Percentiles rank a stretch among this genome's conserved stretches.
These are phyloP conservation scores for Mus spicilegus DNA, from an alignment of 2,113 vertebrate species.

Conservation along the genomic window DNA sequence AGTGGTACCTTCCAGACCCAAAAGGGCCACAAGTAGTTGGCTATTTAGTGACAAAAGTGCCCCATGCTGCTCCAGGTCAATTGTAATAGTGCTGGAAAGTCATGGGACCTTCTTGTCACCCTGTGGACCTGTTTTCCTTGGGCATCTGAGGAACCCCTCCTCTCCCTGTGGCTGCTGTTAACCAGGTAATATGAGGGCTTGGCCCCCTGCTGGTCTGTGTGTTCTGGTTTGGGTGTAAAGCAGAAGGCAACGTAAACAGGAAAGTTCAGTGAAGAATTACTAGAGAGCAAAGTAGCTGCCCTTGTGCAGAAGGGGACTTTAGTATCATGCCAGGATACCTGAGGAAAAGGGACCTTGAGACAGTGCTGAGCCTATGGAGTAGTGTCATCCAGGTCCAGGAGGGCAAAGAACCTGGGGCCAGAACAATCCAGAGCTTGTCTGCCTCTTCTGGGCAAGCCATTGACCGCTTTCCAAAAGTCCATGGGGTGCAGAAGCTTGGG, in stretches of 20 bases:
- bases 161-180: no score
- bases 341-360: neutral
- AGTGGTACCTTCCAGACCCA: neutral
- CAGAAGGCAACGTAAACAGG: neutral
- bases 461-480: neutral
- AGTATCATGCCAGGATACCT: neutral
- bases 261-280: neutral
- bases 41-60: neutral
- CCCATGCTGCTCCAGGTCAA: neutral
- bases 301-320: neutral
- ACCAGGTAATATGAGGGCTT: neutral
- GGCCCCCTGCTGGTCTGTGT: neutral
- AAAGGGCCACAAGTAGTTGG: neutral
- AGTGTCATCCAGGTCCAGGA: fast-evolving
- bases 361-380: neutral
- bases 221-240: neutral
- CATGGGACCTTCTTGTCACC: neutral
- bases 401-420: neutral
- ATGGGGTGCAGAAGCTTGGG: neutral
- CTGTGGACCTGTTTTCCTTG: neutral
- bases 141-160: neutral
- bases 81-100: neutral
- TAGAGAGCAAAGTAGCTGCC: neutral
- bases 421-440: neutral
- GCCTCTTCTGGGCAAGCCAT: neutral